These are phyloP conservation scores for Chrysaora quinquecirrha DNA, from an alignment of 30 jellyfish, hydroid and myxozoan species.

Conservation along the genomic window DNA sequence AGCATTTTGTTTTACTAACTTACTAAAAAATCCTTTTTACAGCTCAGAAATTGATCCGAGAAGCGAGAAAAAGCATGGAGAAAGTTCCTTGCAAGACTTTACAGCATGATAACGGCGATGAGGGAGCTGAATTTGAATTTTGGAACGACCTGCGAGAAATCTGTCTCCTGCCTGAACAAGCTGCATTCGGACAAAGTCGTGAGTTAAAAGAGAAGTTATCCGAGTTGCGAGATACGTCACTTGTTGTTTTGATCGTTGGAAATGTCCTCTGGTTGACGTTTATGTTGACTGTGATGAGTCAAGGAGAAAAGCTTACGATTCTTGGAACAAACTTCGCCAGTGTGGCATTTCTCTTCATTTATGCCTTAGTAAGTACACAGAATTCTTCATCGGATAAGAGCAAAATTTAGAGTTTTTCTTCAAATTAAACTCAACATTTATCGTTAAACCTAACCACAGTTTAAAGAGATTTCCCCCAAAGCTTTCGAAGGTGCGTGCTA, in stretches of 20 bases:
- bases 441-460: too few relatives aligned
- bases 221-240: constrained; percentile 86
- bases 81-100: constrained; percentile 37
- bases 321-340: constrained; percentile 90
- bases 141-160: constrained; percentile 77
- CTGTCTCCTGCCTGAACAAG: constrained; percentile 95
- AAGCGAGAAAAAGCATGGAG: constrained; percentile 77
- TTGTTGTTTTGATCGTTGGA: constrained; percentile 77
- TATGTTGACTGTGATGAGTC: constrained; percentile 91
- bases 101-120: constrained; percentile 74
- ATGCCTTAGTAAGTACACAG: constrained; percentile 76
- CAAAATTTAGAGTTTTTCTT: too few relatives aligned
- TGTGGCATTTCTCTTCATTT: constrained; percentile 83
- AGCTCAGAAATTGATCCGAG: constrained; percentile 88
- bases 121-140: constrained; percentile 71
- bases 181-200: constrained; percentile 88
- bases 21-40: too few relatives aligned
- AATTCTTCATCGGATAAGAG: too few relatives aligned
- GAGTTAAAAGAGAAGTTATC: constrained; percentile 87
- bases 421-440: too few relatives aligned
- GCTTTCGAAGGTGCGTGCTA: too few relatives aligned
- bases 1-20: too few relatives aligned
- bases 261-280: constrained; percentile 92
- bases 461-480: too few relatives aligned
- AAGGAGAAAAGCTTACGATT: constrained; percentile 69